A percentile compares a stretch with the other conserved stretches of the same genome.
Evolutionary conservation across 1,140 invertebrate species (phyloP).

Genomic region (Arion vulgaris): DNA sequence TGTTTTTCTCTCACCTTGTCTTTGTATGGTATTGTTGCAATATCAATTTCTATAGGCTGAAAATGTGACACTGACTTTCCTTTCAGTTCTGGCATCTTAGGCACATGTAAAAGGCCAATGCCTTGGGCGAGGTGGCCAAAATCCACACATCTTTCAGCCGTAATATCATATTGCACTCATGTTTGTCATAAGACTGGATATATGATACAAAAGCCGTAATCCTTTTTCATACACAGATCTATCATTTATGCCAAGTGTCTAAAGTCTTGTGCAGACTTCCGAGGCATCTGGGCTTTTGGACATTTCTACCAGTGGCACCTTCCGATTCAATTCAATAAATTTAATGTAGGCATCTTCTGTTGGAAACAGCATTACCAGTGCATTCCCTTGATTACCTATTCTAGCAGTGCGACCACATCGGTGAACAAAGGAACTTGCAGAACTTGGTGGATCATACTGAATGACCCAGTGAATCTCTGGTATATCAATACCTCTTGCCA

Average conservation of each 20-base stretch:
- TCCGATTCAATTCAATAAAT: slow-evolving; percentile 94
- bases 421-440: slow-evolving; percentile 86
- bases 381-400: slow-evolving; percentile 89
- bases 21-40: slow-evolving; percentile 85
- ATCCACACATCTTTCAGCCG: slow-evolving; percentile 85
- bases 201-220: slow-evolving; percentile 96
- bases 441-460: slow-evolving; percentile 95
- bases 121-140: slow-evolving; percentile 87
- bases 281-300: slow-evolving; percentile 29
- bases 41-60: slow-evolving; percentile 79
- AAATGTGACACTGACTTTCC: slow-evolving; percentile 77
- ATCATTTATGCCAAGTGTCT: slow-evolving; percentile 54
- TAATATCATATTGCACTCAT: slow-evolving; percentile 94
- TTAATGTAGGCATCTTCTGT: slow-evolving; percentile 91
- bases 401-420: slow-evolving; percentile 94
- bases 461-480: slow-evolving; percentile 96
- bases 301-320: slow-evolving; percentile 74
- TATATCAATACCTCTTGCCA: slow-evolving; percentile 97
- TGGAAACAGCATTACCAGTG: slow-evolving; percentile 88
- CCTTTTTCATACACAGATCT: slow-evolving; percentile 86
- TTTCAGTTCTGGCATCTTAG: slow-evolving; percentile 95
- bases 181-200: slow-evolving; percentile 93
- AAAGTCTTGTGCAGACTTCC: slow-evolving; percentile 28
- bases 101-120: slow-evolving; percentile 91
- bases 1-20: slow-evolving; percentile 28